Evolutionary conservation across 2,888 invertebrate species (phyloP), one percentile per base, ranked within the genome.

Genomic region (Gastracanthus pulcherrimus): DNA sequence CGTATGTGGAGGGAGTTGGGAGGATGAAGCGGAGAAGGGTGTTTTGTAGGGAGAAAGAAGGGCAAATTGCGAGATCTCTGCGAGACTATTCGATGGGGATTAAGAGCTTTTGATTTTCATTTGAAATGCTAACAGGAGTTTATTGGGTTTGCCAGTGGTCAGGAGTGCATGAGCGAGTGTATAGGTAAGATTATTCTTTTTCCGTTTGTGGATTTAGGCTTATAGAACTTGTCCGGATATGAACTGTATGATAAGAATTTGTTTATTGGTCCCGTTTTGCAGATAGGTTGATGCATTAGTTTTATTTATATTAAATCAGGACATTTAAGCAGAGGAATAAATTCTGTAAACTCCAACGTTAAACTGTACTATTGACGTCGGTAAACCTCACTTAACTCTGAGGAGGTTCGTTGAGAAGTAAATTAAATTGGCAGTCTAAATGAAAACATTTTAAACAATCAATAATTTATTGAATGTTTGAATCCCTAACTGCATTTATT

Each of bases 31-130:
- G 36, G 23, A n/a, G 36, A 6, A 19, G 16, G 38, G 6, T 2
- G 31, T 13, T 9, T 29, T 16, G n/a, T 7, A 11, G 41, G 36
- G 45, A n/a, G 70, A 11, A 31, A 70, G 76, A 45, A 29, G 62
- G 55, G 67, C 74, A 70, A 81, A 80, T 76, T 80, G 80, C 69
- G 23, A 74, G 60, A 74, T 58, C 29, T 74, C 13, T 19, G 29
- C 29, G 7, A 36, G 70, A 70, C 62, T 26, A 62, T 79, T 79
- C 26, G 60, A 16, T n/a, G 23, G 31, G 80, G 80, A 80, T 80
- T 80, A 80, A 55, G 67, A 31, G 80, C 70, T 80, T 76, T 66
- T 67, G 26, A 71, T 64, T 76, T 80, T 76, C 70, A 76, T 80
- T 80, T 58, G 13, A 16, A 38, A 48, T 26, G 26, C 71, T 55